phyloP scores from a whole-genome alignment of 2,888 invertebrate species.

The Agriopis marginaria region DNA sequence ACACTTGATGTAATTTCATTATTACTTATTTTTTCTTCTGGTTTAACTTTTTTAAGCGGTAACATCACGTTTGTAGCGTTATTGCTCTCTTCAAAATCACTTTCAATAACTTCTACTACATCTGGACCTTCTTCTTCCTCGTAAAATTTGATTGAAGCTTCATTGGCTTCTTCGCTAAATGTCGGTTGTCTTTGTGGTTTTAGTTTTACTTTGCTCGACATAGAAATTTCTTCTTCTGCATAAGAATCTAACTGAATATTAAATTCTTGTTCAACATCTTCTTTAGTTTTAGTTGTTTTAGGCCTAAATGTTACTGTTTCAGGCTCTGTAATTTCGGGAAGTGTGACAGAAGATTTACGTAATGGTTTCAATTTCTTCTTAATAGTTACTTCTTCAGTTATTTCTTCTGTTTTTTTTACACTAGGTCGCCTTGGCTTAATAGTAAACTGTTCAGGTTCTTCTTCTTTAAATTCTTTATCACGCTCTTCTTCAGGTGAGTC shows the following conservation, averaged over 20 bases:
- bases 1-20: slow-evolving; percentile 77
- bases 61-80: slow-evolving; percentile 69
- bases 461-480: slow-evolving; percentile 57
- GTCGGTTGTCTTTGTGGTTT: slow-evolving; percentile 91
- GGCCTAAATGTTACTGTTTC: slow-evolving; percentile 94
- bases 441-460: slow-evolving; percentile 75
- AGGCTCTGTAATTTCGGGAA: slow-evolving; percentile 91
- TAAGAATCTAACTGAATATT: slow-evolving; percentile 94
- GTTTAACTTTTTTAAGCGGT: slow-evolving; percentile 74
- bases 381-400: slow-evolving; percentile 88
- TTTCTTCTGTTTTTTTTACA: slow-evolving; percentile 82
- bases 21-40: slow-evolving; percentile 63
- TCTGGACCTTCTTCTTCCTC: slow-evolving; percentile 80
- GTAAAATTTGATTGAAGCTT: slow-evolving; percentile 89
- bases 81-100: slow-evolving; percentile 79
- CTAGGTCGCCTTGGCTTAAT: slow-evolving; percentile 75
- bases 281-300: slow-evolving; percentile 91
- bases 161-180: slow-evolving; percentile 91
- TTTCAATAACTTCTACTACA: slow-evolving; percentile 79
- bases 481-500: slow-evolving; percentile 49
- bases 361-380: slow-evolving; percentile 91
- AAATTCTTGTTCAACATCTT: slow-evolving; percentile 96
- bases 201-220: slow-evolving; percentile 93
- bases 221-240: slow-evolving; percentile 95
- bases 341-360: slow-evolving; percentile 88